Percentiles rank a stretch among this genome's conserved stretches.
phyloP scores from a whole-genome alignment of 2,888 invertebrate genomes.

The Alloplasta piceator region DNA sequence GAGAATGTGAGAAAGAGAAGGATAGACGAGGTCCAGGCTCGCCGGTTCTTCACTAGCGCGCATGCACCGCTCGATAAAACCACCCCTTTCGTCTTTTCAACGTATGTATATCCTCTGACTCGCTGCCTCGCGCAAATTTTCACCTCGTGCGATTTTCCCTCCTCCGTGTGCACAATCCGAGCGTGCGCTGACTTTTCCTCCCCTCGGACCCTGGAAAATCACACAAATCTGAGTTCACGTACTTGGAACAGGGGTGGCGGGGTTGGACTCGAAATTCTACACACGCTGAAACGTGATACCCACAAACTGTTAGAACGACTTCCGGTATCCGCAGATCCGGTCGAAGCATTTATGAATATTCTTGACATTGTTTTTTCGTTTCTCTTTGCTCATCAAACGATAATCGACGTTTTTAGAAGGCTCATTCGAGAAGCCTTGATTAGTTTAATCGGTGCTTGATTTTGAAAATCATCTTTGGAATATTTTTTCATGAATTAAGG shows the following conservation, averaged over 20 bases:
- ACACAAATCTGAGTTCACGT: not conserved
- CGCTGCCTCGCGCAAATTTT: conserved; percentile 37
- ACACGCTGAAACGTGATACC: not conserved
- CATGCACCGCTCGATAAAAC: conserved; percentile 80
- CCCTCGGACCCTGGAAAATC: conserved; percentile 4
- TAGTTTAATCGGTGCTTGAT: not conserved
- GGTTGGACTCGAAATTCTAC: not conserved
- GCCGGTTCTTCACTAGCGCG: conserved; percentile 48
- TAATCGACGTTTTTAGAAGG: too few species aligned
- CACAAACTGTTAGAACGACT: not conserved
- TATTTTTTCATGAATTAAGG: too few species aligned
- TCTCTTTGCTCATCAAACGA: too few species aligned
- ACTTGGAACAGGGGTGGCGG: conserved; percentile 1
- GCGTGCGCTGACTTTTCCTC: not conserved
- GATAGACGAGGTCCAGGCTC: conserved; percentile 76
- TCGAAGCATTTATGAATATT: not conserved
- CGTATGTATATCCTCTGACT: conserved; percentile 38
- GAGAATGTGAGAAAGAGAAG: conserved; percentile 57
- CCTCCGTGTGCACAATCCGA: not conserved
- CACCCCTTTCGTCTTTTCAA: conserved; percentile 62
- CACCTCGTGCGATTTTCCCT: conserved; percentile 44
- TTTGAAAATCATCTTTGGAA: too few species aligned
- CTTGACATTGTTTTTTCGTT: too few species aligned
- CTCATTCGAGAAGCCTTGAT: not conserved
- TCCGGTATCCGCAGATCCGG: conserved; percentile 7